These are phyloP conservation scores for Caenorhabditis sp. DNA, from an alignment of 2,888 invertebrate genomes.

Conservation along the genomic window DNA sequence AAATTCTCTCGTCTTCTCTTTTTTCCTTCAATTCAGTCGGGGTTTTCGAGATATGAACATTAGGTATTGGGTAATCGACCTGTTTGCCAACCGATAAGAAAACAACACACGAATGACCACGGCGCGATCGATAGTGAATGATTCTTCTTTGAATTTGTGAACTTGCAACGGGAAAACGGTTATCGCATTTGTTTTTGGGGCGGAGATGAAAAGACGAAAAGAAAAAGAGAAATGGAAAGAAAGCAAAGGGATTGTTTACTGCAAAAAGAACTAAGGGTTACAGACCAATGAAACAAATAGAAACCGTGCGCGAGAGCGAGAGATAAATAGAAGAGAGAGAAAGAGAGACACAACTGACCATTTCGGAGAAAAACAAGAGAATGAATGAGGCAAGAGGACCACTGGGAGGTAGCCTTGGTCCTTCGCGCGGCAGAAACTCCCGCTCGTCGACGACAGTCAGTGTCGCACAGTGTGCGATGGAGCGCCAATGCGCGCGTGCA, in stretches of 20 bases:
- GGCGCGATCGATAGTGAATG: constrained; percentile 29
- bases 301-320: background rate
- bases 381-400: background rate
- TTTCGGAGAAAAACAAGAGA: constrained; percentile 2
- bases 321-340: background rate
- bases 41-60: constrained; percentile 38
- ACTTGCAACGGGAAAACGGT: constrained; percentile 24
- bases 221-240: background rate
- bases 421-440: background rate
- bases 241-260: constrained; percentile 14
- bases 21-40: constrained; percentile 8
- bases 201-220: background rate
- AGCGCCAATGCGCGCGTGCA: constrained; percentile 38
- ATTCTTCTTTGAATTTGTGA: constrained; percentile 52
- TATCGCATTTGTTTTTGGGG: constrained; percentile 36
- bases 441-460: background rate
- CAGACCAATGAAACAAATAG: constrained; percentile 26
- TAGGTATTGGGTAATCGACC: constrained; percentile 32
- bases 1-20: constrained; percentile 26
- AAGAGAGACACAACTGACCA: too few species aligned
- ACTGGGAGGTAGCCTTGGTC: constrained; percentile 3
- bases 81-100: constrained; percentile 50
- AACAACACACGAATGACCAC: constrained; percentile 40
- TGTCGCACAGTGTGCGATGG: background rate
- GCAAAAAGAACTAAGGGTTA: background rate